A percentile compares a stretch with the other conserved stretches of the same genome.
phyloP scores from a whole-genome alignment of 2,113 vertebrate species.

The Melanotaenia duboulayi region DNA sequence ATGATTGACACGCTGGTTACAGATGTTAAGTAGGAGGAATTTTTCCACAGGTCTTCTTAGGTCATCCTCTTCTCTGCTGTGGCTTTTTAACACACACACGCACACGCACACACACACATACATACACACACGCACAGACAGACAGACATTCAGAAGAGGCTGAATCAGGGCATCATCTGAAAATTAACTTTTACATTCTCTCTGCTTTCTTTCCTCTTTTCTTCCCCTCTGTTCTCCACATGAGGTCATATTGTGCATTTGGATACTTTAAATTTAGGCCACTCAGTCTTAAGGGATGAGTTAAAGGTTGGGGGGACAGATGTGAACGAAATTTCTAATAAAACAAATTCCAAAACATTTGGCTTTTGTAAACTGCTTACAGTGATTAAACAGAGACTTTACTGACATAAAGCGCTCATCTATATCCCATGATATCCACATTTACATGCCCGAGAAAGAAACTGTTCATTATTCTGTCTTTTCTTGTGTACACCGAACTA shows the following conservation, averaged over 20 bases:
- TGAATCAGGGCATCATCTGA: slow-evolving; percentile 27
- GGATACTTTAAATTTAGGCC: slow-evolving; percentile 55
- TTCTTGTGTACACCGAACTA: too few species aligned
- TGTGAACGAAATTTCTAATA: slow-evolving; percentile 24
- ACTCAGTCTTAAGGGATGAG: slow-evolving; percentile 42
- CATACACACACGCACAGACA: slow-evolving; percentile 11
- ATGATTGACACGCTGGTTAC: slow-evolving; percentile 32
- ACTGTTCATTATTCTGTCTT: too few species aligned
- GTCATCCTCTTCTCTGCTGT: slow-evolving; percentile 20
- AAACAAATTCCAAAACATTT: slow-evolving; percentile 17
- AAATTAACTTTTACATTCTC: not conserved
- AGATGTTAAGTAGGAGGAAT: slow-evolving; percentile 33
- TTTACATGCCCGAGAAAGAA: too few species aligned
- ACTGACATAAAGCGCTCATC: too few species aligned
- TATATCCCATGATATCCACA: too few species aligned
- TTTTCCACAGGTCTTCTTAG: slow-evolving; percentile 26
- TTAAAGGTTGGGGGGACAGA: slow-evolving; percentile 36
- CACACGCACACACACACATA: slow-evolving; percentile 25
- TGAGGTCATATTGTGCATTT: slow-evolving; percentile 33
- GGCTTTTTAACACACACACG: not conserved
- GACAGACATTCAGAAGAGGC: too few species aligned
- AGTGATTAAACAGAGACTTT: too few species aligned
- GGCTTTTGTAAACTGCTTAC: not conserved
- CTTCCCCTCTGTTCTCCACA: not conserved
- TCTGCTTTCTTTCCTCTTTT: not conserved